A percentile compares a stretch with the other conserved stretches of the same genome.
Evolutionary conservation across 1,140 invertebrate species (phyloP).

Genomic region (Temnothorax nylanderi): DNA sequence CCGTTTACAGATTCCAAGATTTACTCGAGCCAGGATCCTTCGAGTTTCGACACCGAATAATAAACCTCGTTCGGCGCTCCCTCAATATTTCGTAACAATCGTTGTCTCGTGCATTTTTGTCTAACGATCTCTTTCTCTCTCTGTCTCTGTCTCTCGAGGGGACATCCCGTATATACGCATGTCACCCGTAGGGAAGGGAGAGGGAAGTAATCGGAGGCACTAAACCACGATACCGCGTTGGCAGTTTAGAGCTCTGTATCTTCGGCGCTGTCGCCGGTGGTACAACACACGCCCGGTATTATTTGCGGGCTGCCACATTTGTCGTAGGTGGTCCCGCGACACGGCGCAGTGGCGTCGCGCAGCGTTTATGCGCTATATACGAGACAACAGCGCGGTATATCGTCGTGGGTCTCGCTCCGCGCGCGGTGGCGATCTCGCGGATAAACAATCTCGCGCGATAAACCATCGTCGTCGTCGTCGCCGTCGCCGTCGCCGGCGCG

Average conservation of each 20-base stretch:
- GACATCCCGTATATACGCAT: slow-evolving; percentile 15
- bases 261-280: slow-evolving; percentile 77
- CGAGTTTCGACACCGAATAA: not conserved
- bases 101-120: not conserved
- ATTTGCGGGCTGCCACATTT: slow-evolving; percentile 83
- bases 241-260: slow-evolving; percentile 80
- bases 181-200: slow-evolving; percentile 21
- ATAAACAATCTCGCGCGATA: slow-evolving; percentile 17
- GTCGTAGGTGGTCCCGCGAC: slow-evolving; percentile 83
- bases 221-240: slow-evolving; percentile 83
- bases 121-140: not conserved
- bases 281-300: slow-evolving; percentile 80
- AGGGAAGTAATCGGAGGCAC: slow-evolving; percentile 82
- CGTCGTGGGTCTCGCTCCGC: slow-evolving; percentile 35
- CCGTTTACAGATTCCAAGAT: not conserved
- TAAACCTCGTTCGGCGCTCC: not conserved
- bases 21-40: not conserved
- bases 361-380: slow-evolving; percentile 34
- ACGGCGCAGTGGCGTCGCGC: slow-evolving; percentile 69
- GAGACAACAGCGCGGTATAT: slow-evolving; percentile 49
- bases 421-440: not conserved
- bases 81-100: not conserved
- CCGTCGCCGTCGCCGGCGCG: not conserved
- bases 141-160: not conserved
- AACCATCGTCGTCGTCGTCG: not conserved